Evolutionary conservation across 2,797 vertebrate species (phyloP).

Genomic region (Neosilurus hyrtlii): DNA sequence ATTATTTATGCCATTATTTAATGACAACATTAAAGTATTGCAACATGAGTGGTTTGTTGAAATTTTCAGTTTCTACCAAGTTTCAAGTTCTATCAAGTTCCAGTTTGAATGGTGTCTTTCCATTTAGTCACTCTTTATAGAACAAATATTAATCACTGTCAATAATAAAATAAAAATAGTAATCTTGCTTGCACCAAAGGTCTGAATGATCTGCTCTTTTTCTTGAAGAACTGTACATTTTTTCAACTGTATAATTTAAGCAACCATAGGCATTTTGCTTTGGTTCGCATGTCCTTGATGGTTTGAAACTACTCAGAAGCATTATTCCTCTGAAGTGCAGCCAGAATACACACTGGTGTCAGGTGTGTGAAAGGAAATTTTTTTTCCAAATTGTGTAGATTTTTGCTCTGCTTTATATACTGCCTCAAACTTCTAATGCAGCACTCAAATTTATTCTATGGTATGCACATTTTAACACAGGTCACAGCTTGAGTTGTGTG

Average conservation of each 20-base stretch:
- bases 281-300: constrained; percentile 5
- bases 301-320: neutral
- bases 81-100: neutral
- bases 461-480: too few relatives aligned
- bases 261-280: neutral
- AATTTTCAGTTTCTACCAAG: neutral
- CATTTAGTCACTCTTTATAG: constrained; percentile 17
- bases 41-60: neutral
- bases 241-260: neutral
- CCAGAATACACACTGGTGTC: neutral
- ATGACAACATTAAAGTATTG: neutral
- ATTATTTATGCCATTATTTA: neutral
- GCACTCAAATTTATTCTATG: too few relatives aligned
- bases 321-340: neutral
- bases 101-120: neutral
- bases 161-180: neutral
- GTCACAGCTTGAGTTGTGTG: too few relatives aligned
- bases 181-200: constrained; percentile 26
- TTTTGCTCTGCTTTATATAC: neutral
- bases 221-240: neutral
- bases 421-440: too few relatives aligned
- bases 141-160: constrained; percentile 40
- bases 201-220: constrained; percentile 2
- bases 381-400: neutral
- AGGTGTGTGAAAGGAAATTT: neutral